phyloP scores from a whole-genome alignment of 35 echinoderm and acorn worm genomes.

The Acanthaster planci region DNA sequence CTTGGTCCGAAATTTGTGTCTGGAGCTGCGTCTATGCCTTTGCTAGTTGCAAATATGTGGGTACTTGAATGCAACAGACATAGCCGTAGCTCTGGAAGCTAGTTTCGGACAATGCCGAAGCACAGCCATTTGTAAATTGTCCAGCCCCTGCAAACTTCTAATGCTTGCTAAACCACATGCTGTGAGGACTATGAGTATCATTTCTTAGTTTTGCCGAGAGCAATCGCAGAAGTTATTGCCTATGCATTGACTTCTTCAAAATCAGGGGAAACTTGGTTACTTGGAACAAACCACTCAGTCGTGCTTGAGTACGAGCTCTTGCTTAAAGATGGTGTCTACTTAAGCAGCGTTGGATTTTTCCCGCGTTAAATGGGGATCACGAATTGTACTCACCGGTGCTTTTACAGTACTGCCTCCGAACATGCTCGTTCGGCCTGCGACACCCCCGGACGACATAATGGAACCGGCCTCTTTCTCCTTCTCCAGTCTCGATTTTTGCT shows the following conservation, averaged over 20 bases:
- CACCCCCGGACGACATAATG: constrained; percentile 7
- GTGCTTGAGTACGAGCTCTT: background rate
- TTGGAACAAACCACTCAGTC: background rate
- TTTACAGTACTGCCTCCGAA: background rate
- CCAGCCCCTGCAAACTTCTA: too few species aligned
- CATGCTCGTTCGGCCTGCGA: background rate
- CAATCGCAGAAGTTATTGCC: background rate
- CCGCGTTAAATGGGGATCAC: background rate
- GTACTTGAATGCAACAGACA: too few species aligned
- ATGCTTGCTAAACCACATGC: too few species aligned
- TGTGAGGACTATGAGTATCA: too few species aligned
- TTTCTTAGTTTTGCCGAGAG: background rate
- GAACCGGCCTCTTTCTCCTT: background rate
- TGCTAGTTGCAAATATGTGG: too few species aligned
- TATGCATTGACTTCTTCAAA: background rate
- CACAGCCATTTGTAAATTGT: too few species aligned
- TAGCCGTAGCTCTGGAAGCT: too few species aligned
- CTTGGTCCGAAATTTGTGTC: too few species aligned
- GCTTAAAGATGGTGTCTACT: background rate
- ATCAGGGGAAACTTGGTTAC: background rate
- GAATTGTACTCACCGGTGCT: background rate
- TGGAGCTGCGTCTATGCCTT: too few species aligned
- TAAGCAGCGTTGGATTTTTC: background rate
- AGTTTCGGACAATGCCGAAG: too few species aligned
- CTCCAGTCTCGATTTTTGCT: background rate